Conservation (phyloP, 2,113 vertebrate genomes). For the Tiliqua scincoides region DNA sequence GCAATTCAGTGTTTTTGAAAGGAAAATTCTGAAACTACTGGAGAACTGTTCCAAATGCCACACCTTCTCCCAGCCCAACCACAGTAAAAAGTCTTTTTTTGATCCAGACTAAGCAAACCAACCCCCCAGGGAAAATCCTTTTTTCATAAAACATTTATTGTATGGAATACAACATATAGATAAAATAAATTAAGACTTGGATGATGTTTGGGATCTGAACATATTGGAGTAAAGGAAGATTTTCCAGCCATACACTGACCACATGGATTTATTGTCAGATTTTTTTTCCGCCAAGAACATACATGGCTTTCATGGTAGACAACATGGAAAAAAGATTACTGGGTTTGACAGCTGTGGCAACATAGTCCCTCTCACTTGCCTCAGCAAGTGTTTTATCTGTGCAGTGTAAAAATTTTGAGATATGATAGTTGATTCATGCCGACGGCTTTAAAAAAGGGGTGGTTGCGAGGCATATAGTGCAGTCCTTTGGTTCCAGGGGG, state of each 20-base stretch:
- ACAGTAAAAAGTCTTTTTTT: conserved; percentile 1
- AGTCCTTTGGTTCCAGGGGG: conserved; percentile 62
- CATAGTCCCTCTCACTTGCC: conserved; percentile 49
- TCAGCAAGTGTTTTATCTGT: conserved; percentile 38
- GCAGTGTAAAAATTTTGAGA: conserved; percentile 14
- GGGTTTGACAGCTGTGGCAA: conserved; percentile 26
- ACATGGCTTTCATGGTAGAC: conserved; percentile 54
- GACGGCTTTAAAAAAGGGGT: conserved; percentile 64
- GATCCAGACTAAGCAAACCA: conserved; percentile 19
- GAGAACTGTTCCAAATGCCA: not conserved
- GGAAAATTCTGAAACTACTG: not conserved
- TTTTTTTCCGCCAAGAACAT: conserved; percentile 58
- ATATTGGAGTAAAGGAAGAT: conserved; percentile 50
- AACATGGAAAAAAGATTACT: conserved; percentile 49
- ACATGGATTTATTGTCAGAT: conserved; percentile 74
- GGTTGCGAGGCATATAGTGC: conserved; percentile 46
- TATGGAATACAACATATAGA: conserved; percentile 74
- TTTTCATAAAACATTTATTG: conserved; percentile 87
- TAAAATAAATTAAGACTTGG: conserved; percentile 79
- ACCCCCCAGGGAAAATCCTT: conserved; percentile 22
- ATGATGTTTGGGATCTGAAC: conserved; percentile 47
- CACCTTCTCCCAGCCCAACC: not conserved
- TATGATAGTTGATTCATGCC: conserved; percentile 26
- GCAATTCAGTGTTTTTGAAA: not conserved
- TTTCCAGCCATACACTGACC: conserved; percentile 73